A percentile compares a stretch with the other conserved stretches of the same genome.
Evolutionary conservation across 2,113 vertebrate genomes (phyloP).

Genomic region (Chloropsis cyanopogon): DNA sequence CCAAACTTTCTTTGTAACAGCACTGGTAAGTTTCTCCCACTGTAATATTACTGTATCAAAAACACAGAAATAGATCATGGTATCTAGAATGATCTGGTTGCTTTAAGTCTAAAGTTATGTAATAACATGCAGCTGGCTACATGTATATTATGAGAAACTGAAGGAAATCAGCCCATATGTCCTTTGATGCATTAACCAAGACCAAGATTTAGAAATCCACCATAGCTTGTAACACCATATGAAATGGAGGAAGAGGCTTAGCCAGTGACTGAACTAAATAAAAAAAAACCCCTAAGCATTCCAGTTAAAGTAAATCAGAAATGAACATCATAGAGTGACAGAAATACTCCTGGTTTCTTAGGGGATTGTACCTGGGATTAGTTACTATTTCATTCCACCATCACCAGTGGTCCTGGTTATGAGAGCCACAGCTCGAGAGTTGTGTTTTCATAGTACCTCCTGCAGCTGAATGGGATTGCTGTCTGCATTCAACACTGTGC

Average conservation of each 20-base stretch:
- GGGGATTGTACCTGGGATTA: not conserved
- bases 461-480: not conserved
- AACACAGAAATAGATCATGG: slow-evolving; percentile 46
- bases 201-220: slow-evolving; percentile 44
- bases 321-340: not conserved
- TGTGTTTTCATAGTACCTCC: not conserved
- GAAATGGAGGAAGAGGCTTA: slow-evolving; percentile 11
- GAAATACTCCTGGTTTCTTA: not conserved
- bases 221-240: slow-evolving; percentile 11
- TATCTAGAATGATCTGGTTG: slow-evolving; percentile 37
- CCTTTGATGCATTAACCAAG: slow-evolving; percentile 62
- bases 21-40: slow-evolving; percentile 48
- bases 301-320: not conserved
- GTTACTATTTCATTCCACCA: not conserved
- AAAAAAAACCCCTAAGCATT: not conserved
- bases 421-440: not conserved
- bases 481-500: not conserved
- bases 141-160: slow-evolving; percentile 38
- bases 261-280: not conserved
- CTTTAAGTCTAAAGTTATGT: slow-evolving; percentile 64
- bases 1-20: slow-evolving; percentile 47
- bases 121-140: slow-evolving; percentile 62
- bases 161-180: slow-evolving; percentile 57
- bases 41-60: slow-evolving; percentile 48
- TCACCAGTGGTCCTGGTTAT: not conserved